Conservation (phyloP, 92 coral and sea anemone genomes). For the Zoanthus sociatus region DNA sequence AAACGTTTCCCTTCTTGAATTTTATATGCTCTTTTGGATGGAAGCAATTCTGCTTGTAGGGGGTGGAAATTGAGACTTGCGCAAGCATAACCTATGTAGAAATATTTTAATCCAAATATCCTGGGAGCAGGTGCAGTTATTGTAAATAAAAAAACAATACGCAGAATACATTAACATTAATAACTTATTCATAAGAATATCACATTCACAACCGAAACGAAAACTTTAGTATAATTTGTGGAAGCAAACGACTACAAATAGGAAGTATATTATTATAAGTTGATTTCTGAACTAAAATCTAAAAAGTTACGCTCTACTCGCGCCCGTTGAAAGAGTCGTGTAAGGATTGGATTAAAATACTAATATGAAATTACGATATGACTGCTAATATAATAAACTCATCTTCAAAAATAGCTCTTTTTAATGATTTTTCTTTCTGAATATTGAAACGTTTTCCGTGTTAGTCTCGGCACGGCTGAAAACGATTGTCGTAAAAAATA, state of each 20-base stretch:
- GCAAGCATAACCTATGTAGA: slow-evolving; percentile 17
- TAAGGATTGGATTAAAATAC: slow-evolving; percentile 1
- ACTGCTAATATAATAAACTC: background rate
- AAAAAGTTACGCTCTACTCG: background rate
- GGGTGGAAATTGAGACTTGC: slow-evolving; percentile 18
- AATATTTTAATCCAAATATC: slow-evolving; percentile 40
- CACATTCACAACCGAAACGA: slow-evolving; percentile 27
- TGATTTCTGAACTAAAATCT: background rate
- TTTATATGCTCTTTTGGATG: slow-evolving; percentile 25
- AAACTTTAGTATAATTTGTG: slow-evolving; percentile 16
- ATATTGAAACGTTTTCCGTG: slow-evolving; percentile 10
- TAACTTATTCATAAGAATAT: slow-evolving; percentile 50
- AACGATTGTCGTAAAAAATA: slow-evolving; percentile 2
- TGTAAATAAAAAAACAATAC: slow-evolving; percentile 29
- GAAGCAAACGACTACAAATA: slow-evolving; percentile 5
- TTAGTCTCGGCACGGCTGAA: background rate
- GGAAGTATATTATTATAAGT: slow-evolving; percentile 27
- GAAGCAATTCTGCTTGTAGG: slow-evolving; percentile 28
- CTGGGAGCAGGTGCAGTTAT: slow-evolving; percentile 32
- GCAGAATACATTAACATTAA: slow-evolving; percentile 67
- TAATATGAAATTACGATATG: background rate
- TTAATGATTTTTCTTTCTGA: slow-evolving; percentile 21
- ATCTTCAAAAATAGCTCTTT: background rate
- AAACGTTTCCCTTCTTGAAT: background rate
- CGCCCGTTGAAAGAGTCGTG: background rate